These are phyloP conservation scores for Myzus persicae DNA, from an alignment of 1,140 invertebrate genomes.

Conservation along the genomic window DNA sequence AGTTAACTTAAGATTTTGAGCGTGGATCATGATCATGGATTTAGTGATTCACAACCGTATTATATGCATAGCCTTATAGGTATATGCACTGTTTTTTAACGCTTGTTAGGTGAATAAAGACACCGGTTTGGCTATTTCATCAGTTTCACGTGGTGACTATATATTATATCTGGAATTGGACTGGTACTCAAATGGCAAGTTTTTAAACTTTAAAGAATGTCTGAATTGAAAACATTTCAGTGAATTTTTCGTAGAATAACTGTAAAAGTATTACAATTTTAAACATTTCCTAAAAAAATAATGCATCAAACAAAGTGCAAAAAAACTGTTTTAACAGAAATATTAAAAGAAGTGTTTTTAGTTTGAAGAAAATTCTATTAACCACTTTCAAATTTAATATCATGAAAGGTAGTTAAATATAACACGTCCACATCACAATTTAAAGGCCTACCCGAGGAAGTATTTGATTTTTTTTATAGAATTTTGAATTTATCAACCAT, in stretches of 20 bases:
- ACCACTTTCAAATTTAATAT: background rate
- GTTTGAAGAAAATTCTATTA: background rate
- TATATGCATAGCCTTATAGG: too few species aligned
- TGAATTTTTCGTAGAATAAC: background rate
- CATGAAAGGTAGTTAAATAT: background rate
- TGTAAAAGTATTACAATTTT: background rate
- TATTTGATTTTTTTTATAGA: background rate
- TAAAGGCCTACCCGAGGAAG: background rate
- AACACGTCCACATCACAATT: background rate
- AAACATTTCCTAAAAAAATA: background rate
- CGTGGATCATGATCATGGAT: background rate
- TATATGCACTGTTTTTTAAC: background rate
- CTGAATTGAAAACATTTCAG: background rate
- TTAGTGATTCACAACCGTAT: background rate
- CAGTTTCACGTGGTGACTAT: background rate
- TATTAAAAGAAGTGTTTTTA: background rate
- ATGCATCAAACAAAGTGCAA: background rate
- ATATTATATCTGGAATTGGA: background rate
- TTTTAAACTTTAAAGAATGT: background rate
- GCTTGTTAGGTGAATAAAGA: background rate
- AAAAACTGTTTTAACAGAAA: background rate
- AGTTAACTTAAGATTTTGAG: background rate
- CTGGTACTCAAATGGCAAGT: background rate
- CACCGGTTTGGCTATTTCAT: background rate
- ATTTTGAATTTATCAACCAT: background rate